Conservation (phyloP, 2,113 vertebrate genomes). For the Ceyx margarethae region DNA sequence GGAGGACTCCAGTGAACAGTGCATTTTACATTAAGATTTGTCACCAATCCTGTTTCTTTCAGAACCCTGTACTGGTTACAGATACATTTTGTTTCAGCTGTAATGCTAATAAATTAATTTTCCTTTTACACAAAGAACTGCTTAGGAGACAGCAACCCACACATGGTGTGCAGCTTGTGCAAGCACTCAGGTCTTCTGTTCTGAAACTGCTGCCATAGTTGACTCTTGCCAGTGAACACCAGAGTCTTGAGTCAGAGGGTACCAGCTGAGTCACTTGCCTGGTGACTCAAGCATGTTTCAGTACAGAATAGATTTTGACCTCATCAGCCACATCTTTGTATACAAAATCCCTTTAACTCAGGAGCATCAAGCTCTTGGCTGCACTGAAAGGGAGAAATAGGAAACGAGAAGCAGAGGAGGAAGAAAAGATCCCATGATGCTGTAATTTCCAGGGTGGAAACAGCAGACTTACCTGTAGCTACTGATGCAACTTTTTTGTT, state of each 20-base stretch:
- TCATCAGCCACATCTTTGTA: not conserved
- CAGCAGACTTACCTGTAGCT: not conserved
- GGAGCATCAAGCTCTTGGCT: not conserved
- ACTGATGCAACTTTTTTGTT: not conserved
- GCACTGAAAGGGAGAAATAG: not conserved
- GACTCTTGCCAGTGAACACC: not conserved
- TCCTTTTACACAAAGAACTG: not conserved
- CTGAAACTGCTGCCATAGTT: not conserved
- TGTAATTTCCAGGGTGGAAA: not conserved
- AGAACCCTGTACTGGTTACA: not conserved
- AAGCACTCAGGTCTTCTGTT: not conserved
- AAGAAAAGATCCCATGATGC: rapidly evolving
- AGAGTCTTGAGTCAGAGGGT: not conserved
- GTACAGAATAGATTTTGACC: not conserved
- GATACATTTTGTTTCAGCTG: not conserved
- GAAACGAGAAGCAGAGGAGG: not conserved
- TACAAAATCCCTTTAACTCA: not conserved
- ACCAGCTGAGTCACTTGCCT: not conserved
- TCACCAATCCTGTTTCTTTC: not conserved
- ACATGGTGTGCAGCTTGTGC: not conserved
- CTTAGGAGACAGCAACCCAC: not conserved
- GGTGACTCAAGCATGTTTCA: not conserved
- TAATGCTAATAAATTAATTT: not conserved
- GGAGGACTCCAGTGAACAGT: not conserved
- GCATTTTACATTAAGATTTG: not conserved